Conservation (phyloP, 2,113 vertebrate species). For the Hemicordylus capensis region DNA sequence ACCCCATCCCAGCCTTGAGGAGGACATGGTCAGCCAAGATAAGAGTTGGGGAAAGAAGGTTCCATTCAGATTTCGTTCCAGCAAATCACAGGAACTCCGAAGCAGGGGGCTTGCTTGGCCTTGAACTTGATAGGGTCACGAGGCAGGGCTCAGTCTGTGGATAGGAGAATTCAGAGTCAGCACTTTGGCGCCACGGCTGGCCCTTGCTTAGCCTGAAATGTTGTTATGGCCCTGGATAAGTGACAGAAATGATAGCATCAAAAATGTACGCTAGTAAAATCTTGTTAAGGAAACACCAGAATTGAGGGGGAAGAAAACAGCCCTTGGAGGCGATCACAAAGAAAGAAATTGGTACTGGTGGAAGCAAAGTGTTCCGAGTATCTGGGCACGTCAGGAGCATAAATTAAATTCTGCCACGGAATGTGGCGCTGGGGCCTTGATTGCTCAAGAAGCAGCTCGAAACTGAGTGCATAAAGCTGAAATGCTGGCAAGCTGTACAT, state of each 20-base stretch:
- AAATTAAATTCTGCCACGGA: not conserved
- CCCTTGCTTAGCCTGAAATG: not conserved
- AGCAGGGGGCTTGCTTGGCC: not conserved
- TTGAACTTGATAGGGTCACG: not conserved
- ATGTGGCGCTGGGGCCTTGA: not conserved
- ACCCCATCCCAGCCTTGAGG: not conserved
- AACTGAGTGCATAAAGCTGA: not conserved
- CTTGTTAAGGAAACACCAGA: not conserved
- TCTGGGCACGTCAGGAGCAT: not conserved
- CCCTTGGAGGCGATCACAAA: not conserved
- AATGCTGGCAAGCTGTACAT: not conserved
- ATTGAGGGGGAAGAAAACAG: not conserved
- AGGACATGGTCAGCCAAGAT: not conserved
- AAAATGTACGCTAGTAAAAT: not conserved
- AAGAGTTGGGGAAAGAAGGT: not conserved
- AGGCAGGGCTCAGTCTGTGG: not conserved
- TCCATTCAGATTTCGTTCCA: not conserved
- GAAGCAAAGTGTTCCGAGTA: not conserved
- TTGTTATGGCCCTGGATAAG: slow-evolving; percentile 2
- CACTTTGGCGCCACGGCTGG: not conserved
- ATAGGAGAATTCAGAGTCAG: not conserved
- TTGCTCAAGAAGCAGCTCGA: not conserved
- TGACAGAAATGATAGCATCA: slow-evolving; percentile 15
- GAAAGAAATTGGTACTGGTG: not conserved
- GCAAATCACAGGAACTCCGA: not conserved